A percentile compares a stretch with the other conserved stretches of the same genome.
Evolutionary conservation across 30 jellyfish, hydroid and myxozoan genomes (phyloP).

Genomic region (Aurelia aurita complex sp. Pacific): DNA sequence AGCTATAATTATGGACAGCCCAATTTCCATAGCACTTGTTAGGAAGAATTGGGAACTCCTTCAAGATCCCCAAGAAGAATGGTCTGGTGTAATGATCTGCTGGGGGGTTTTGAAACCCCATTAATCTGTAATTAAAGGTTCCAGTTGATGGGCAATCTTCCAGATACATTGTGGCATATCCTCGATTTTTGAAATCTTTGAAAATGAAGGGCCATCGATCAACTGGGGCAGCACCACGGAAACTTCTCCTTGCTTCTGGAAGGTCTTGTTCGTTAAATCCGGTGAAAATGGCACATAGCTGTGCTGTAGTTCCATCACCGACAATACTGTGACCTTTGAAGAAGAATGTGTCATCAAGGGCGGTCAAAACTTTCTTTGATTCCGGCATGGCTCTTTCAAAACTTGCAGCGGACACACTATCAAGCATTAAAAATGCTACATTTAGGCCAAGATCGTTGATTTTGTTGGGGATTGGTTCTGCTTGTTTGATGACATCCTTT

Average conservation of each 20-base stretch:
- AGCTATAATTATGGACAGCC: constrained; percentile 22
- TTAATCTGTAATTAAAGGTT: constrained; percentile 68
- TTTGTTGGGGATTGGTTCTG: background rate
- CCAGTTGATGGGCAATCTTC: constrained; percentile 62
- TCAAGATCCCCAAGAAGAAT: constrained; percentile 31
- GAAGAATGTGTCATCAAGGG: constrained; percentile 19
- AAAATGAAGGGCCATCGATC: constrained; percentile 85
- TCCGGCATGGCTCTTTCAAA: constrained; percentile 47
- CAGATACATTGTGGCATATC: constrained; percentile 59
- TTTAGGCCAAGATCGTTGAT: constrained; percentile 27
- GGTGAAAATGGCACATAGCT: constrained; percentile 62
- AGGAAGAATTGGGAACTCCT: background rate
- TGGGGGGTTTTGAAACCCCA: constrained; percentile 76
- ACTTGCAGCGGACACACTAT: constrained; percentile 35
- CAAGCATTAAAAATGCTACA: constrained; percentile 38
- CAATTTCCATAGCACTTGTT: constrained; percentile 20
- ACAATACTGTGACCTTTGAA: constrained; percentile 65
- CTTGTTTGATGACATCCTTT: background rate
- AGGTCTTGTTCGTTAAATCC: constrained; percentile 47
- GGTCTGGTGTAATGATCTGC: constrained; percentile 80
- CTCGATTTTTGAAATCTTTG: constrained; percentile 69
- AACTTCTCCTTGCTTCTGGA: constrained; percentile 72
- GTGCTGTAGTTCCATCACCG: constrained; percentile 86
- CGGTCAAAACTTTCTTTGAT: constrained; percentile 16
- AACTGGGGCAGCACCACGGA: constrained; percentile 32